These are phyloP conservation scores for Acleris emargana DNA, from an alignment of 2,888 invertebrate species.

Conservation along the genomic window DNA sequence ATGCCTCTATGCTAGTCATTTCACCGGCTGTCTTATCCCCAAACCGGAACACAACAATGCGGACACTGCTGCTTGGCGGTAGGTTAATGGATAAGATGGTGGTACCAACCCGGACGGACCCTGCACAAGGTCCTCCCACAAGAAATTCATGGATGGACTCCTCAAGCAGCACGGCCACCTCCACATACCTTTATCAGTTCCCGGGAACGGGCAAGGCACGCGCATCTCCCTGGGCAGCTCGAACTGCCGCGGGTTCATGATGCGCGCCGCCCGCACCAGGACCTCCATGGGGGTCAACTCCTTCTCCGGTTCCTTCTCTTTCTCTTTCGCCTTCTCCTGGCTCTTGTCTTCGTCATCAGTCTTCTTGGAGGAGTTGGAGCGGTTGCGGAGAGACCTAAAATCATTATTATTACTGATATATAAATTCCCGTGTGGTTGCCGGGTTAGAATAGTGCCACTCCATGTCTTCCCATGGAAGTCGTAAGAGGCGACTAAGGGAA, in stretches of 20 bases:
- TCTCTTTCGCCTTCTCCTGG: constrained; percentile 44
- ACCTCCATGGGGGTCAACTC: constrained; percentile 88
- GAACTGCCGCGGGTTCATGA: constrained; percentile 95
- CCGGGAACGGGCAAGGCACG: constrained; percentile 90
- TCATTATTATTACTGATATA: not conserved
- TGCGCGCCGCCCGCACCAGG: constrained; percentile 91
- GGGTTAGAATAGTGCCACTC: too few species aligned
- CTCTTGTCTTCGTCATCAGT: constrained; percentile 47
- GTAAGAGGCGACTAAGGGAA: too few species aligned
- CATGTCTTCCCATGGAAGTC: too few species aligned
- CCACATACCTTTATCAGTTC: constrained; percentile 88
- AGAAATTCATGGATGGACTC: too few species aligned
- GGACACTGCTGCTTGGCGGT: too few species aligned
- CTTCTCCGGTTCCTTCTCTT: constrained; percentile 50
- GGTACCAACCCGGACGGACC: too few species aligned
- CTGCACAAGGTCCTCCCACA: too few species aligned
- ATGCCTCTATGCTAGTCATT: too few species aligned
- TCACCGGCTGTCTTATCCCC: too few species aligned
- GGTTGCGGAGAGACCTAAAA: constrained; percentile 60
- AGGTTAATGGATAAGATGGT: too few species aligned
- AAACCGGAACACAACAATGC: too few species aligned
- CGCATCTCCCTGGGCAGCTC: constrained; percentile 92
- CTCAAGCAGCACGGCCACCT: constrained; percentile 16
- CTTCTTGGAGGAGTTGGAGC: constrained; percentile 62
- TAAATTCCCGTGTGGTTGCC: too few species aligned